Conservation (phyloP, 2,797 vertebrate species). For the Urosaurus nigricauda region DNA sequence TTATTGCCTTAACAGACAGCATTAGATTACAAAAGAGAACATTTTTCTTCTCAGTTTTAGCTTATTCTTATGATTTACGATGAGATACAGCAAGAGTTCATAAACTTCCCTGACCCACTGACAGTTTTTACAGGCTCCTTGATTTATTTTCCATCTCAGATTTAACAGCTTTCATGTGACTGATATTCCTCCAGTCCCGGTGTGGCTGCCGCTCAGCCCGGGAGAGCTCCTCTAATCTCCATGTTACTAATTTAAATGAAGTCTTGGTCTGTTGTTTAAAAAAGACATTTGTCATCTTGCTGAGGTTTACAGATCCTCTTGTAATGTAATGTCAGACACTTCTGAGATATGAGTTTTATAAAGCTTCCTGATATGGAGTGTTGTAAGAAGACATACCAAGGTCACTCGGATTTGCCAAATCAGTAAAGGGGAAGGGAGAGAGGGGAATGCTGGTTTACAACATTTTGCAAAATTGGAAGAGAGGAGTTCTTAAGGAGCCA, state of each 20-base stretch:
- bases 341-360: constrained; percentile 86
- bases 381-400: constrained; percentile 84
- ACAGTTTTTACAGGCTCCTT: constrained; percentile 87
- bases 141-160: constrained; percentile 87
- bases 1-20: constrained; percentile 87
- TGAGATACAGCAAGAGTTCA: constrained; percentile 88
- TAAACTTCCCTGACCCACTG: constrained; percentile 89
- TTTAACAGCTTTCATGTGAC: constrained; percentile 91
- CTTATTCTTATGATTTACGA: constrained; percentile 90
- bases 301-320: constrained; percentile 85
- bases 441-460: not conserved
- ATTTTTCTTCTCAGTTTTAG: constrained; percentile 87
- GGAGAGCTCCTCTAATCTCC: constrained; percentile 85
- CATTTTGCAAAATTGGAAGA: constrained; percentile 73
- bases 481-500: constrained; percentile 75
- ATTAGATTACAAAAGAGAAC: constrained; percentile 87
- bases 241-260: constrained; percentile 91
- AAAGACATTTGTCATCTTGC: constrained; percentile 87
- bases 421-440: constrained; percentile 35
- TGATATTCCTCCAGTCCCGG: constrained; percentile 88
- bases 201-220: constrained; percentile 80
- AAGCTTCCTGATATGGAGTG: constrained; percentile 79
- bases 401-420: constrained; percentile 77
- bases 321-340: constrained; percentile 87
- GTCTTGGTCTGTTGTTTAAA: constrained; percentile 90